phyloP scores from a whole-genome alignment of 2,113 vertebrate genomes.

The Todiramphus saurophagus region DNA sequence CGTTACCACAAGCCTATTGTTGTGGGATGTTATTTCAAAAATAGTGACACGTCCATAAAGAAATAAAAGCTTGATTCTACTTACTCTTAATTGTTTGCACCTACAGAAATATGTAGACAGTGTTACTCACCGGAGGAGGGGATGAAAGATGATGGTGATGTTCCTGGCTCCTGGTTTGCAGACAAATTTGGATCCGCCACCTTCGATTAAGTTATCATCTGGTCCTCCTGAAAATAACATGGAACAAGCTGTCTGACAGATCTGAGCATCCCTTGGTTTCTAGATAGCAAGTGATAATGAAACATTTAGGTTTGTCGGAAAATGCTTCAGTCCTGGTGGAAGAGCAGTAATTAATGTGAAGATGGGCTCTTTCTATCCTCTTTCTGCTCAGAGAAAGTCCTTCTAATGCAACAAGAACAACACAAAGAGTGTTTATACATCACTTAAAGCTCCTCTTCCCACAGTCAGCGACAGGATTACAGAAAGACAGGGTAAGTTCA shows the following conservation, averaged over 20 bases:
- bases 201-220: constrained; percentile 97
- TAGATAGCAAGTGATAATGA: not conserved
- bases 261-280: not conserved
- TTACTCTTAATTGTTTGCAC: not conserved
- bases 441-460: not conserved
- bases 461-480: fast-evolving
- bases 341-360: not conserved
- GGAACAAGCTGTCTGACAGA: not conserved
- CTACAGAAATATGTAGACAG: fast-evolving
- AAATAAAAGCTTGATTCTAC: not conserved
- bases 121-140: constrained; percentile 88
- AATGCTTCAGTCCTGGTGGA: not conserved
- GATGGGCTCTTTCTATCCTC: not conserved
- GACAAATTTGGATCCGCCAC: constrained; percentile 96
- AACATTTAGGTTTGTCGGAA: not conserved
- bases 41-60: not conserved
- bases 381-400: not conserved
- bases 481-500: not conserved
- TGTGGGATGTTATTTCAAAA: not conserved
- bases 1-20: not conserved
- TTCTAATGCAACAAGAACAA: not conserved
- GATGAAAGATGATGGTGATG: constrained; percentile 97
- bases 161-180: constrained; percentile 97
- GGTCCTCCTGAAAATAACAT: constrained; percentile 83
- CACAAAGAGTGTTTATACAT: fast-evolving